A percentile compares a stretch with the other conserved stretches of the same genome.
These are phyloP conservation scores for Xiphias gladius DNA, from an alignment of 2,113 vertebrate species.

Conservation along the genomic window DNA sequence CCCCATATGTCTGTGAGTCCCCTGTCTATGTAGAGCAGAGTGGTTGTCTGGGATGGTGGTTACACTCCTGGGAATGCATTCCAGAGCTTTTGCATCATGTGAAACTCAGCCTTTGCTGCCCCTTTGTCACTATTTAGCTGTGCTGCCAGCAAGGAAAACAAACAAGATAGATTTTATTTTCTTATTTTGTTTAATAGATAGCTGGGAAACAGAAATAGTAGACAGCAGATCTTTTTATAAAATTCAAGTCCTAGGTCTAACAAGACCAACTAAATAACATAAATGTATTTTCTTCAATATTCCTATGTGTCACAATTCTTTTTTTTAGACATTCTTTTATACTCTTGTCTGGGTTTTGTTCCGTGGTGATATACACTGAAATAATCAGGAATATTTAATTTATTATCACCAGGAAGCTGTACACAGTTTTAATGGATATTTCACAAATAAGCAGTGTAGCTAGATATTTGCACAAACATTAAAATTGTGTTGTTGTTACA, in stretches of 20 bases:
- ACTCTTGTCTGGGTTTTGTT: neutral
- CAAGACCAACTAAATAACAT: neutral
- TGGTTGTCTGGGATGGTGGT: conserved; percentile 48
- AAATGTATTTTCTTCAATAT: neutral
- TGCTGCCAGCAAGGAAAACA: conserved; percentile 59
- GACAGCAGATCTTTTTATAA: neutral
- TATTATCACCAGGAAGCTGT: neutral
- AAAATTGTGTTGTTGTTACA: neutral
- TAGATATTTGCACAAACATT: neutral
- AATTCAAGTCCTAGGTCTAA: neutral
- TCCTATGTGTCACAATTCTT: neutral
- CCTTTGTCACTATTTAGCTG: conserved; percentile 55
- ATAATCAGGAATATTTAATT: neutral
- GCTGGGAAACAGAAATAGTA: neutral
- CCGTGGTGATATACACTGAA: neutral
- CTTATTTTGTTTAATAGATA: conserved; percentile 7
- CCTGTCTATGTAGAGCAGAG: conserved; percentile 44
- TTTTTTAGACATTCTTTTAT: neutral
- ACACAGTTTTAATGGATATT: neutral
- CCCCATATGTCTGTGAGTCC: conserved; percentile 47
- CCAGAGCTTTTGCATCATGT: conserved; percentile 79
- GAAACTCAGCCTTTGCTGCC: conserved; percentile 74
- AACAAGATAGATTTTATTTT: conserved; percentile 42
- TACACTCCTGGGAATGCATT: conserved; percentile 74
- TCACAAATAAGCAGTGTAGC: neutral